Percentiles rank a stretch among this genome's conserved stretches.
These are phyloP conservation scores for Calameuta idolon DNA, from an alignment of 2,888 invertebrate genomes.

Conservation along the genomic window DNA sequence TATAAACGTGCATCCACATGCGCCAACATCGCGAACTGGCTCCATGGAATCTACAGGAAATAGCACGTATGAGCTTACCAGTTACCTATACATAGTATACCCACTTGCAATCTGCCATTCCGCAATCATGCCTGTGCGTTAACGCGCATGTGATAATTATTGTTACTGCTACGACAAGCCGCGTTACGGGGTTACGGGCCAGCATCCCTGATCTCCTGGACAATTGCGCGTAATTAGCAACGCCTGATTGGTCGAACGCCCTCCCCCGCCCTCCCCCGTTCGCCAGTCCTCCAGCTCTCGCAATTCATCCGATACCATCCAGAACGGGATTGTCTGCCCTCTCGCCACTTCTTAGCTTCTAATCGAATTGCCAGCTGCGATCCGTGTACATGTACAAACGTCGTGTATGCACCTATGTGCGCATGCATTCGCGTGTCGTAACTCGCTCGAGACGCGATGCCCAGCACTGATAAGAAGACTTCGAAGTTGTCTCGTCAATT, in stretches of 20 bases:
- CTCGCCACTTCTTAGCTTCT: neutral
- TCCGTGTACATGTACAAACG: neutral
- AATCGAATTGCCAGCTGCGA: neutral
- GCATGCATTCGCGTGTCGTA: neutral
- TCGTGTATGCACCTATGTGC: neutral
- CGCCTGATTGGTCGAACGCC: neutral
- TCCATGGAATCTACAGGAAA: neutral
- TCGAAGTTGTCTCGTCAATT: neutral
- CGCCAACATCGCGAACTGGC: neutral
- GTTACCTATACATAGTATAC: neutral
- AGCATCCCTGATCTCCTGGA: conserved; percentile 27
- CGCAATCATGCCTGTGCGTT: conserved; percentile 5
- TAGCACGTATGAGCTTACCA: neutral
- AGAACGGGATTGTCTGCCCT: neutral
- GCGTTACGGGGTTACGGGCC: neutral
- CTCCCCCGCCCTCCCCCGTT: neutral
- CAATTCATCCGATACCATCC: neutral
- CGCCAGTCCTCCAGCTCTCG: neutral
- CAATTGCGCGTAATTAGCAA: conserved; percentile 47
- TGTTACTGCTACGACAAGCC: conserved; percentile 15
- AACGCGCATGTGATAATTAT: conserved; percentile 30
- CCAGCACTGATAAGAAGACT: neutral
- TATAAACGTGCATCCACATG: neutral
- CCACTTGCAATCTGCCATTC: conserved; percentile 2
- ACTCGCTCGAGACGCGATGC: neutral